phyloP scores from a whole-genome alignment of 2,888 invertebrate genomes.

The Alloplasta piceator region DNA sequence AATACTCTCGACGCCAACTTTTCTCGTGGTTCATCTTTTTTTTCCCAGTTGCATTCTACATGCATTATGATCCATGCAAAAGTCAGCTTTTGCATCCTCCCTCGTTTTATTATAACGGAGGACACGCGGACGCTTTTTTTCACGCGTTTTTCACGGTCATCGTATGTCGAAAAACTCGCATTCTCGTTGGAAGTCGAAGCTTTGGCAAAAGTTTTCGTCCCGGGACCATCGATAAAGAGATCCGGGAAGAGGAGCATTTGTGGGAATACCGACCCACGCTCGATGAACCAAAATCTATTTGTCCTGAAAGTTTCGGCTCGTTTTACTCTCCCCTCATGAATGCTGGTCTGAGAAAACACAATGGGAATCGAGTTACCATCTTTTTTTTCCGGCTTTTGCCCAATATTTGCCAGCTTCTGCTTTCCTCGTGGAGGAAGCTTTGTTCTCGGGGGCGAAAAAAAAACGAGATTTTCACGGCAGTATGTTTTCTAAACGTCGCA shows the following conservation, averaged over 20 bases:
- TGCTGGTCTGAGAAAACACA: slow-evolving; percentile 28
- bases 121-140: background rate
- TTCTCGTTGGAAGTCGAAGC: background rate
- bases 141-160: background rate
- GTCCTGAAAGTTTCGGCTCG: slow-evolving; percentile 36
- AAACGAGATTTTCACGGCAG: too few relatives aligned
- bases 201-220: slow-evolving; percentile 31
- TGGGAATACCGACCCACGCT: slow-evolving; percentile 21
- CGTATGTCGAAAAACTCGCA: too few relatives aligned
- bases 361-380: slow-evolving; percentile 31
- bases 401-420: slow-evolving; percentile 24
- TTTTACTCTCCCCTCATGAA: slow-evolving; percentile 7
- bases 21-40: slow-evolving; percentile 1
- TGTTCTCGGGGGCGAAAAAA: too few relatives aligned
- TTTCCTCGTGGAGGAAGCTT: background rate
- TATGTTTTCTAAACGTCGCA: too few relatives aligned
- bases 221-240: slow-evolving; percentile 34
- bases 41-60: background rate
- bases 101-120: background rate
- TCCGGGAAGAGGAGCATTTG: slow-evolving; percentile 20
- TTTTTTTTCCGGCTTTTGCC: slow-evolving; percentile 34
- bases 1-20: background rate
- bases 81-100: background rate
- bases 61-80: background rate
- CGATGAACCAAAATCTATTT: slow-evolving; percentile 21